Conservation (phyloP, 2,113 vertebrate species). For the Cyprinus carpio region DNA sequence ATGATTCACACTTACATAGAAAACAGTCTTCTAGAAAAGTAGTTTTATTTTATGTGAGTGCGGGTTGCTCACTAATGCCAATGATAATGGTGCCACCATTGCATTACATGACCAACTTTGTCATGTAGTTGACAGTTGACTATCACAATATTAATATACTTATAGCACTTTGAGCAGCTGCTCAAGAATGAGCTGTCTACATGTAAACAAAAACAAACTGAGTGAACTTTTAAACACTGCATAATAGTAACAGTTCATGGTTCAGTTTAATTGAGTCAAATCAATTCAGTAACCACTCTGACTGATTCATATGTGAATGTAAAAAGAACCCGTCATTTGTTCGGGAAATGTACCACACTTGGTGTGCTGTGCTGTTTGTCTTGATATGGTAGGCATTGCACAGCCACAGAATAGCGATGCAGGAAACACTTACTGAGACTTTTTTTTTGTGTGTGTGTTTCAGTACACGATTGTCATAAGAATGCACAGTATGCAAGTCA, state of each 20-base stretch:
- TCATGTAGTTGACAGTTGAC: neutral
- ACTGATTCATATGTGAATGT: neutral
- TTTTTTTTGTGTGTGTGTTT: neutral
- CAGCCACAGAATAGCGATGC: neutral
- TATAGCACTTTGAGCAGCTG: neutral
- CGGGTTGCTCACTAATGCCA: neutral
- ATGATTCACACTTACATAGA: neutral
- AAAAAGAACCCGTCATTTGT: neutral
- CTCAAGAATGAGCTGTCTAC: neutral
- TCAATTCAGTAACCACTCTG: neutral
- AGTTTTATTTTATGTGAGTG: neutral
- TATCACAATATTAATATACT: neutral
- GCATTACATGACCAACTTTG: neutral
- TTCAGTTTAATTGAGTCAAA: neutral
- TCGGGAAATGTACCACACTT: neutral
- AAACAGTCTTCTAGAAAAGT: neutral
- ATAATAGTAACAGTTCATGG: neutral
- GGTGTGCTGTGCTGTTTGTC: neutral
- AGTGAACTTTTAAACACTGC: neutral
- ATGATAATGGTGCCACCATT: neutral
- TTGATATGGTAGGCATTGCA: neutral
- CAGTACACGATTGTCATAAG: neutral
- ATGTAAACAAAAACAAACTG: neutral
- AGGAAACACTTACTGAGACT: neutral
- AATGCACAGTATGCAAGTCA: neutral